A percentile compares a stretch with the other conserved stretches of the same genome.
These are phyloP conservation scores for Chaetogeoica ovagalla DNA, from an alignment of 2,888 invertebrate species.

Conservation along the genomic window DNA sequence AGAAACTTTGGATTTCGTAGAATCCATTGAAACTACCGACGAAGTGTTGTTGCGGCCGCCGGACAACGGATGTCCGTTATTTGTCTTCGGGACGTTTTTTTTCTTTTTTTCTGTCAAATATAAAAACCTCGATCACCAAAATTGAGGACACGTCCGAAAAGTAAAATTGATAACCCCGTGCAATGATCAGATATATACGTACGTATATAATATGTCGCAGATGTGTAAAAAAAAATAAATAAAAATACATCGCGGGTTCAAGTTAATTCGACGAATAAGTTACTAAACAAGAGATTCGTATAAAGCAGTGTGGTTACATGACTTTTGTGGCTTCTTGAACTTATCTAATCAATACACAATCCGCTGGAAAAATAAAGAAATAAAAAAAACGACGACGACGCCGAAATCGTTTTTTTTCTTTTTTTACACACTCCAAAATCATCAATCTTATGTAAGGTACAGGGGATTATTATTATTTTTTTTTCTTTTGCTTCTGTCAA, in stretches of 20 bases:
- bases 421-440: neutral
- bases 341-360: conserved; percentile 41
- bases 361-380: neutral
- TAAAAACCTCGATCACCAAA: neutral
- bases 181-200: neutral
- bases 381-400: neutral
- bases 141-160: neutral
- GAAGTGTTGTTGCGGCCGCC: neutral
- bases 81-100: conserved; percentile 4
- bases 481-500: too few relatives aligned
- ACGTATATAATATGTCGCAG: too few relatives aligned
- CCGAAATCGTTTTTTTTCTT: neutral
- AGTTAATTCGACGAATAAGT: conserved; percentile 21
- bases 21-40: too few relatives aligned
- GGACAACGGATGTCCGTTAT: conserved; percentile 15
- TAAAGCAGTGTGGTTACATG: conserved; percentile 12
- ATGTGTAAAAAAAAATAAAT: neutral
- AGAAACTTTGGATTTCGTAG: too few relatives aligned
- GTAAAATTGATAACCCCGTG: conserved; percentile 18
- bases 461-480: too few relatives aligned
- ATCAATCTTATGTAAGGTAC: conserved; percentile 19
- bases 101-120: too few relatives aligned
- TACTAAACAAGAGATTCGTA: conserved; percentile 17
- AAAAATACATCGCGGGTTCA: neutral
- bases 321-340: conserved; percentile 24